These are phyloP conservation scores for Centropus bengalensis DNA, from an alignment of 2,113 vertebrate genomes.

Conservation along the genomic window DNA sequence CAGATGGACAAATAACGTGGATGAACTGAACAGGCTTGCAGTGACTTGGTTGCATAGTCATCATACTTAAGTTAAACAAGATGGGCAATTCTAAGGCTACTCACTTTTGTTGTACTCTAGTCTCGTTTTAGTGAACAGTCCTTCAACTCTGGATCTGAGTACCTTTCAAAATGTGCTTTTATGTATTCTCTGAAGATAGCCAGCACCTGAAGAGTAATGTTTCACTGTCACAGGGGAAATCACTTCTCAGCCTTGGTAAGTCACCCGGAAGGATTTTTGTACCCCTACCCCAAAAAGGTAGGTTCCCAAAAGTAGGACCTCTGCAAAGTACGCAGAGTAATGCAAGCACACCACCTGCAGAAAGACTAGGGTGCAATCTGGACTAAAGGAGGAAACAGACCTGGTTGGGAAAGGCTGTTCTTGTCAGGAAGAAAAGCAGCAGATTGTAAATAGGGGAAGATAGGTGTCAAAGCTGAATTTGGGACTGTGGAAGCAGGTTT, in stretches of 20 bases:
- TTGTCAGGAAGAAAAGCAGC: not conserved
- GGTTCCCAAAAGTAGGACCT: too few relatives aligned
- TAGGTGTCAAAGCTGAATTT: rapidly evolving
- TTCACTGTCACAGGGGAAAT: not conserved
- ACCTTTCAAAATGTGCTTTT: not conserved
- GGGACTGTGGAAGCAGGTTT: not conserved
- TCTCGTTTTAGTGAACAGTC: not conserved
- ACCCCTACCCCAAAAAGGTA: too few relatives aligned
- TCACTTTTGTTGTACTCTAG: not conserved
- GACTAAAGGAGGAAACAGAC: not conserved
- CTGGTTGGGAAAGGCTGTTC: not conserved
- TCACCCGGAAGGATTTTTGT: not conserved
- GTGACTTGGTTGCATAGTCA: not conserved
- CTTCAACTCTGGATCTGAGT: not conserved
- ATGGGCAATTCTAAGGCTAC: not conserved
- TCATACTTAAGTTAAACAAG: not conserved
- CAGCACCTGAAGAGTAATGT: not conserved
- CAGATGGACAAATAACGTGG: not conserved
- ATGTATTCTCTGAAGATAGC: not conserved
- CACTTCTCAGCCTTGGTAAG: not conserved
- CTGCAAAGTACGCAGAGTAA: not conserved
- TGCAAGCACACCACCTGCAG: not conserved
- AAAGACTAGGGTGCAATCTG: not conserved
- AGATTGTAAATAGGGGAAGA: not conserved
- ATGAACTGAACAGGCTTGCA: not conserved